A percentile compares a stretch with the other conserved stretches of the same genome.
Conservation (phyloP, 2,888 invertebrate genomes). For the Neria commutata region DNA sequence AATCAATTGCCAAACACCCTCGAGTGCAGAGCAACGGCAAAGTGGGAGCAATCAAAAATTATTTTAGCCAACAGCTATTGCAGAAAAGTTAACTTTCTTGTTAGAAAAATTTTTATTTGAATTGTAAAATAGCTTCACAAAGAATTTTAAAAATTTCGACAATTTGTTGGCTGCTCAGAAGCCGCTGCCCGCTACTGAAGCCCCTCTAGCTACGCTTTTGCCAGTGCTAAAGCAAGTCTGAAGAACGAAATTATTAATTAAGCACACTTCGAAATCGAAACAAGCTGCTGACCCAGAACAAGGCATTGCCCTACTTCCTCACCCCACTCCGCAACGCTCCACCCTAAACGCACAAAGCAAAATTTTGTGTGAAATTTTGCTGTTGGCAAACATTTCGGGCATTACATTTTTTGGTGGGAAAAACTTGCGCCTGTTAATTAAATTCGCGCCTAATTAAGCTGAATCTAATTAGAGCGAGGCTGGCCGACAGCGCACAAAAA, state of each 20-base stretch:
- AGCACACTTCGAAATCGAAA: neutral
- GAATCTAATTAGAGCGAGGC: conserved; percentile 8
- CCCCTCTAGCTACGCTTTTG: neutral
- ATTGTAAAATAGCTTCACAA: too few relatives aligned
- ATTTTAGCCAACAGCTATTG: too few relatives aligned
- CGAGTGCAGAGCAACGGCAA: neutral
- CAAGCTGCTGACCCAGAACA: neutral
- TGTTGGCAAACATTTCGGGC: too few relatives aligned
- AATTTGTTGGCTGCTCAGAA: neutral
- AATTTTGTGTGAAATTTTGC: too few relatives aligned
- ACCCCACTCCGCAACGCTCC: too few relatives aligned
- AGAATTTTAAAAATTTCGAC: too few relatives aligned
- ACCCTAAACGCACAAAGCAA: too few relatives aligned
- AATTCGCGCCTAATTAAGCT: conserved; percentile 48
- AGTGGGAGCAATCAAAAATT: neutral
- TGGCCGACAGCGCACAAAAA: neutral
- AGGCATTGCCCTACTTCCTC: too few relatives aligned
- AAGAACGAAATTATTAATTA: neutral
- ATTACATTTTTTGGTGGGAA: too few relatives aligned
- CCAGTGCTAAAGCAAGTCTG: too few relatives aligned
- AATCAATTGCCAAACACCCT: neutral
- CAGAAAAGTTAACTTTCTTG: neutral
- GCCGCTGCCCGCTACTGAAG: neutral
- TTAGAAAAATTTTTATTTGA: neutral
- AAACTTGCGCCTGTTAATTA: conserved; percentile 38